Base-by-base conservation (phyloP, 2,888 invertebrate genomes). In the Tachina grossa region DNA sequence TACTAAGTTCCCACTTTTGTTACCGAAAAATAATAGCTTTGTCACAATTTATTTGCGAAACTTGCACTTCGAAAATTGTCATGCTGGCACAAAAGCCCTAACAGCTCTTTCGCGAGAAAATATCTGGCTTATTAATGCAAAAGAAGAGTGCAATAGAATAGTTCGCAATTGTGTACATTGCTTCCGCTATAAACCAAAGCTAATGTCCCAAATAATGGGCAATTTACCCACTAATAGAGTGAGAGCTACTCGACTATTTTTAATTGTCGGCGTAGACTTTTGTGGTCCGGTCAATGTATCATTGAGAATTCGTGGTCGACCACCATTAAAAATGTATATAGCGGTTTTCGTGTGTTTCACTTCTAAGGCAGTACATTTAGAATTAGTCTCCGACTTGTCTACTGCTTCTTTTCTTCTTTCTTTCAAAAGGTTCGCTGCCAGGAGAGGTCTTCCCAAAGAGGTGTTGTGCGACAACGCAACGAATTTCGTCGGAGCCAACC, bases 321-420 rank as follows among this genome's bases (percentile, higher is more conserved):
- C 47, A 16, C 65, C 31, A 45, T 31, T 49, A 31, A 66, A 66
- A 31, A 66, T 66, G 47, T 66, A 49, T 49, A 49, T 66, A 9
- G 65, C 65, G 14, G 65, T 45, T 9, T 31, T 13, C 6, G 31
- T 47, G 9, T 51, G 51, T 41, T 51, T 49, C 13, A n/a, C 51
- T 3, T 51, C 51, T 2, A 51, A 53, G 51, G 51, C 49, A 2
- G 51, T 68, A n/a, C 51, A 68, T 11, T 41, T 55, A 41, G 45
- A 72, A 22, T 31, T 72, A 57, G 57, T 57, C 0, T 57, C 55
- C 1, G 53, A 69, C 10, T 14, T 49, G 75, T 83, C 83, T 51
- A 72, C 66, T 9, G 65, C 66, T 53, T 22, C 22, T 1, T 22
- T 22, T 22, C 22, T 22, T 22, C 22, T 22, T 2, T 22, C 22